phyloP scores from a whole-genome alignment of 2,797 vertebrate genomes.

The Coregonus sp. region DNA sequence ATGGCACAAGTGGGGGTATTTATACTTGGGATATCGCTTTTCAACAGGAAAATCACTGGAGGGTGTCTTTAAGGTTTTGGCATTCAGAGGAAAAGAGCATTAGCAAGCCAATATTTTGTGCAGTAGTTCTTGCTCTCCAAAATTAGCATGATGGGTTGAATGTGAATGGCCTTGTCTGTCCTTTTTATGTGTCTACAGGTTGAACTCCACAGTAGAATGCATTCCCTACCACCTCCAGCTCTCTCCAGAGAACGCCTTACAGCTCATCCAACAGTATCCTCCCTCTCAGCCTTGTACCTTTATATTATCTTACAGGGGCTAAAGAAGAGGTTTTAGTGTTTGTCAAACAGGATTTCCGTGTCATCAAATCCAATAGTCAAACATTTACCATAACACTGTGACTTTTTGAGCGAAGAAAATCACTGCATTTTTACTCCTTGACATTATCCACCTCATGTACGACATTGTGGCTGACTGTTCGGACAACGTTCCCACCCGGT shows the following conservation, averaged over 20 bases:
- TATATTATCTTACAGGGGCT: not conserved
- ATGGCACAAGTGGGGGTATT: no score
- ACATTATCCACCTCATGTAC: conserved; percentile 67
- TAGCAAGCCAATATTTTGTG: not conserved
- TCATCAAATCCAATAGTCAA: not conserved
- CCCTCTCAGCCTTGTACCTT: conserved; percentile 4
- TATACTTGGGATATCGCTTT: no score
- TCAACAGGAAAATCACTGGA: no score
- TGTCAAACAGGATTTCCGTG: not conserved
- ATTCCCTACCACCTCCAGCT: conserved; percentile 86
- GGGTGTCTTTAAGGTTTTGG: not conserved
- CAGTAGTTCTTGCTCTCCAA: no score
- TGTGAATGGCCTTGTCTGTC: not conserved
- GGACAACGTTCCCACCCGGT: conserved; percentile 94
- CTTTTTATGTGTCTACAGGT: conserved; percentile 56
- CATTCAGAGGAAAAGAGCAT: not conserved
- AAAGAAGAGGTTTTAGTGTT: no score
- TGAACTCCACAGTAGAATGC: conserved; percentile 86
- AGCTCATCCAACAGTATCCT: conserved; percentile 86
- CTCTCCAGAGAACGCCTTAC: conserved; percentile 77
- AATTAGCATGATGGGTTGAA: not conserved
- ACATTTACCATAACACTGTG: not conserved
- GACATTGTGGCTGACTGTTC: conserved; percentile 96
- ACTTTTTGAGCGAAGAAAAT: not conserved
- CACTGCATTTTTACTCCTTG: conserved; percentile 7